Evolutionary conservation across 2,113 vertebrate genomes (phyloP).

Genomic region (Prietella phreatophila): DNA sequence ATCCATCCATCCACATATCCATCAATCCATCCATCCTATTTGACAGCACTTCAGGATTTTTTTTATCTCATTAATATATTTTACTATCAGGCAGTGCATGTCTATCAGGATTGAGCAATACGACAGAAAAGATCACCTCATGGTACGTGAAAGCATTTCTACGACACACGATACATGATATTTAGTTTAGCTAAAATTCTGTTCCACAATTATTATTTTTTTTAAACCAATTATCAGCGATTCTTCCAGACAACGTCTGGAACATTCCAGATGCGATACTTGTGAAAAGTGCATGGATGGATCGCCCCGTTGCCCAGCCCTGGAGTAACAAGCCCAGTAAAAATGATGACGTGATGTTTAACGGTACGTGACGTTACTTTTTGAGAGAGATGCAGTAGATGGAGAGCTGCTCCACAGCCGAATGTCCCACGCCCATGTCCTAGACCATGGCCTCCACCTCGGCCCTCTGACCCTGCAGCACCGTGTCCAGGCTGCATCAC

Average conservation of each 20-base stretch:
- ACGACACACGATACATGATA: no score
- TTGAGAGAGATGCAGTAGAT: conserved; percentile 95
- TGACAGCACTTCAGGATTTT: neutral
- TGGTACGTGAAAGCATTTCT: no score
- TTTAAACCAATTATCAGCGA: no score
- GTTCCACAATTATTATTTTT: no score
- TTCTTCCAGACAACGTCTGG: no score
- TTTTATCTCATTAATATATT: neutral
- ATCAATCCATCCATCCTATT: neutral
- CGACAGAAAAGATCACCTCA: no score
- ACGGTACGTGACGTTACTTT: conserved; percentile 74
- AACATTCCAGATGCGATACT: no score
- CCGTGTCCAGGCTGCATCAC: conserved; percentile 77
- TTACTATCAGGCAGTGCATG: neutral
- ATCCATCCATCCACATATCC: no score
- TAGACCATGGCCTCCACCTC: conserved; percentile 95
- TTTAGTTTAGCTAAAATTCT: no score
- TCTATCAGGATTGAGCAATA: no score
- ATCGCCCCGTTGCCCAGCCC: neutral
- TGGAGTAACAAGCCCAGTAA: no score
- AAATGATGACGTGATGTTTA: neutral
- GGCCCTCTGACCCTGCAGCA: conserved; percentile 85
- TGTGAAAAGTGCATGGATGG: no score
- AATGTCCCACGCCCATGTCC: conserved; percentile 87
- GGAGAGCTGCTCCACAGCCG: conserved; percentile 90